These are phyloP conservation scores for Steromphala cineraria DNA, from an alignment of 2,888 invertebrate genomes.

Conservation along the genomic window DNA sequence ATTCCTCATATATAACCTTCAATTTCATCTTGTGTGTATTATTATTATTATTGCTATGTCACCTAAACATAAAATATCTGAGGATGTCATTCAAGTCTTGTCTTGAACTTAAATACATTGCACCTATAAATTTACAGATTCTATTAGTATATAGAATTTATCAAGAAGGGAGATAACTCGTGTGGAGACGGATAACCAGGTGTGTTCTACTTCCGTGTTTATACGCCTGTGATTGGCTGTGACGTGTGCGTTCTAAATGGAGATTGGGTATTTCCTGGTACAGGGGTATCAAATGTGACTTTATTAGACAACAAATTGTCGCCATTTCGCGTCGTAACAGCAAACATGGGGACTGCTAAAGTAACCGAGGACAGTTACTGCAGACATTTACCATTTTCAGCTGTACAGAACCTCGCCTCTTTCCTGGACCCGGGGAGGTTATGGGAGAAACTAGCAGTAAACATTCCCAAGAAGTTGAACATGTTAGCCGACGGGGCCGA, in stretches of 20 bases:
- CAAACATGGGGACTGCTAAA: slow-evolving; percentile 26
- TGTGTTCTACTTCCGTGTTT: neutral
- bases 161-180: neutral
- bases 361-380: slow-evolving; percentile 51
- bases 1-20: too few species aligned
- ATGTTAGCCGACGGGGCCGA: slow-evolving; percentile 9
- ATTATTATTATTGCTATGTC: too few species aligned
- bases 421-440: slow-evolving; percentile 53
- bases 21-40: too few species aligned
- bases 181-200: too few species aligned
- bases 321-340: too few species aligned
- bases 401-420: slow-evolving; percentile 39
- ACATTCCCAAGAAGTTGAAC: slow-evolving; percentile 51
- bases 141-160: too few species aligned
- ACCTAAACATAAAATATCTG: too few species aligned
- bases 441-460: slow-evolving; percentile 55
- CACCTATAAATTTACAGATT: too few species aligned
- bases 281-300: neutral
- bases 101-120: too few species aligned
- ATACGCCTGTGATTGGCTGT: neutral
- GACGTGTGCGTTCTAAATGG: neutral
- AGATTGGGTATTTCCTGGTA: neutral
- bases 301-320: neutral
- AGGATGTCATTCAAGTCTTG: too few species aligned
- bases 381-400: slow-evolving; percentile 54